Evolutionary conservation across 2,888 invertebrate genomes (phyloP).

Genomic region (Tetragnatha montana): DNA sequence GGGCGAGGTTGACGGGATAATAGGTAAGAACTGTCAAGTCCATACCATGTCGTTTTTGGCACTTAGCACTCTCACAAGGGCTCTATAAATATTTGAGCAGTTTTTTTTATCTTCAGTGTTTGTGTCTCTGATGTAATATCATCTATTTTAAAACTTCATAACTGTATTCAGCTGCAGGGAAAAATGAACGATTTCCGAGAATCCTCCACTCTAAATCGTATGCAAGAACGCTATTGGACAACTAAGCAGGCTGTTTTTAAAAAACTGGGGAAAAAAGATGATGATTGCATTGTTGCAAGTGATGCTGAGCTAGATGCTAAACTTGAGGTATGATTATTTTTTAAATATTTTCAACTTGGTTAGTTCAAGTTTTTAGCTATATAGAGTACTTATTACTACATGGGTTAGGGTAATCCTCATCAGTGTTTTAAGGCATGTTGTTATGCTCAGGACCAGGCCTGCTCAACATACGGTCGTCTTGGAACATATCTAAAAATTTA

Average conservation of each 20-base stretch:
- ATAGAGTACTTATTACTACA: no score
- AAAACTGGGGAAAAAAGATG: constrained; percentile 96
- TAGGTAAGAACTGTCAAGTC: no score
- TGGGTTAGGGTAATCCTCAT: neutral
- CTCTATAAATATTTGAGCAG: no score
- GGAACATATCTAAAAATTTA: no score
- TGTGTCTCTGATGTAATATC: no score
- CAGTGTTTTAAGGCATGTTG: neutral
- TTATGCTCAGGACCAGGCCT: no score
- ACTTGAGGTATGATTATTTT: constrained; percentile 81
- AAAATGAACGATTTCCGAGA: constrained; percentile 63
- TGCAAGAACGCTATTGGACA: constrained; percentile 98
- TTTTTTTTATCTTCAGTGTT: no score
- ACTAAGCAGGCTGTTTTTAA: constrained; percentile 95
- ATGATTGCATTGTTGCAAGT: constrained; percentile 95
- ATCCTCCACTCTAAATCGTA: constrained; percentile 77
- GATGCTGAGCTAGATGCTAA: constrained; percentile 98
- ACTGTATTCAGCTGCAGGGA: neutral
- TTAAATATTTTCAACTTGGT: neutral
- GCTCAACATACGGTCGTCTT: no score
- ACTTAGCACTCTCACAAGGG: no score
- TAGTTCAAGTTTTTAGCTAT: neutral
- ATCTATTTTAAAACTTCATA: no score
- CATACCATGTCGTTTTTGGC: no score
- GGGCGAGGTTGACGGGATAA: no score